phyloP scores from a whole-genome alignment of 2,113 vertebrate species.

The Narcine bancroftii region DNA sequence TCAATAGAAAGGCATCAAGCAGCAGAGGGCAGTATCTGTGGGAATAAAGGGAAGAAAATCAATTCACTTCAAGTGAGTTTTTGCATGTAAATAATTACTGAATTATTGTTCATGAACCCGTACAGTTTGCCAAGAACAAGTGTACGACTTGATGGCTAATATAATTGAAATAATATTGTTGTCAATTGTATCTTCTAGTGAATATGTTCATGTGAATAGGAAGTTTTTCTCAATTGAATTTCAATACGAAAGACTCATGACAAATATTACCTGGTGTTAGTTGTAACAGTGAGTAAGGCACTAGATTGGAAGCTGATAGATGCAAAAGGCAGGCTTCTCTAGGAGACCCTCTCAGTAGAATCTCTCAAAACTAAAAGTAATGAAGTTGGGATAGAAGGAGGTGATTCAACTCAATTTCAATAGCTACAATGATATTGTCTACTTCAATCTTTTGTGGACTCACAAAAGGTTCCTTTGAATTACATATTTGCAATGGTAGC shows the following conservation, averaged over 20 bases:
- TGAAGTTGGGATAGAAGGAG: too few relatives aligned
- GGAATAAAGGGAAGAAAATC: background rate
- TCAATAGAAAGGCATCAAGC: background rate
- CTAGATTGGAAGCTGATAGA: too few relatives aligned
- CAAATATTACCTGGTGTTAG: background rate
- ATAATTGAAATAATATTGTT: background rate
- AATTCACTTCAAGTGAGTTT: background rate
- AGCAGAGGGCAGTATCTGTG: background rate
- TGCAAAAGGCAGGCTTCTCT: too few relatives aligned
- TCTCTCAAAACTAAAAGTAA: too few relatives aligned
- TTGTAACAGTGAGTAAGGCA: too few relatives aligned
- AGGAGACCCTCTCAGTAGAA: too few relatives aligned
- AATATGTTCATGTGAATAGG: background rate
- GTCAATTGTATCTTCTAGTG: background rate
- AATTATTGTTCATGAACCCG: slow-evolving; percentile 4
- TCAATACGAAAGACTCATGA: background rate
- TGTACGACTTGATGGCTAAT: background rate
- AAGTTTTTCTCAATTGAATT: background rate
- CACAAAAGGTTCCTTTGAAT: too few relatives aligned
- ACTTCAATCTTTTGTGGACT: too few relatives aligned
- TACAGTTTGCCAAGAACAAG: background rate
- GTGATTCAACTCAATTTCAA: too few relatives aligned
- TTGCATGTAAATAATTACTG: background rate
- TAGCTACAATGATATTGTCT: too few relatives aligned
- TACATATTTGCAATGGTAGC: too few relatives aligned